A percentile compares a stretch with the other conserved stretches of the same genome.
Conservation (phyloP, 2,888 invertebrate genomes). For the Sympetrum striolatum region DNA sequence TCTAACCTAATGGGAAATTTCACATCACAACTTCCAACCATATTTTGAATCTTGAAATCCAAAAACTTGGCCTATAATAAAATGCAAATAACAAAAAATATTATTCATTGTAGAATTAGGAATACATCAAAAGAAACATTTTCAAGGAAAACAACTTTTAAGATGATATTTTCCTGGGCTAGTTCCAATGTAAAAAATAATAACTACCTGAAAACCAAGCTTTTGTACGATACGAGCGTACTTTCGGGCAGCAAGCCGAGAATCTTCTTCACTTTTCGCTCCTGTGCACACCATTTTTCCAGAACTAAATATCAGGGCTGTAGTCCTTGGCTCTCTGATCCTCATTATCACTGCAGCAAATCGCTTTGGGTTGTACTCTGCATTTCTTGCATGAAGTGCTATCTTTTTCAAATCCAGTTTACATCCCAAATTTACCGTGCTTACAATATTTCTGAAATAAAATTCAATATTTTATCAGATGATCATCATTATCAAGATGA, state of each 20-base stretch:
- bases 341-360: slow-evolving; percentile 99
- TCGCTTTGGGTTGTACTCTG: slow-evolving; percentile 98
- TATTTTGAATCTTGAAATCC: slow-evolving; percentile 84
- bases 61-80: slow-evolving; percentile 72
- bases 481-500: not conserved
- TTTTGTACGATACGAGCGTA: slow-evolving; percentile 85
- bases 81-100: not conserved
- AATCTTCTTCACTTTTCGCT: slow-evolving; percentile 83
- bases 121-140: slow-evolving; percentile 17
- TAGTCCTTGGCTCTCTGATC: slow-evolving; percentile 81
- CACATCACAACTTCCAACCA: slow-evolving; percentile 87
- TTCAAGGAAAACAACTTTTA: not conserved
- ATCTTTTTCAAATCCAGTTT: slow-evolving; percentile 96
- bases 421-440: slow-evolving; percentile 95
- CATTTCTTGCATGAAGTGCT: slow-evolving; percentile 96
- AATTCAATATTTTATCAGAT: not conserved
- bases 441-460: slow-evolving; percentile 88
- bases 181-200: not conserved
- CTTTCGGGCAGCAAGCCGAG: slow-evolving; percentile 78
- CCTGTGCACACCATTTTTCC: slow-evolving; percentile 91
- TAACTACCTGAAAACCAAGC: slow-evolving; percentile 71
- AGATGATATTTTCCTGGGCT: not conserved
- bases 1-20: slow-evolving; percentile 84
- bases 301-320: slow-evolving; percentile 82
- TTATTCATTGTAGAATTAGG: too few relatives aligned